phyloP scores from a whole-genome alignment of 2,113 vertebrate species.

The Sitta europaea region DNA sequence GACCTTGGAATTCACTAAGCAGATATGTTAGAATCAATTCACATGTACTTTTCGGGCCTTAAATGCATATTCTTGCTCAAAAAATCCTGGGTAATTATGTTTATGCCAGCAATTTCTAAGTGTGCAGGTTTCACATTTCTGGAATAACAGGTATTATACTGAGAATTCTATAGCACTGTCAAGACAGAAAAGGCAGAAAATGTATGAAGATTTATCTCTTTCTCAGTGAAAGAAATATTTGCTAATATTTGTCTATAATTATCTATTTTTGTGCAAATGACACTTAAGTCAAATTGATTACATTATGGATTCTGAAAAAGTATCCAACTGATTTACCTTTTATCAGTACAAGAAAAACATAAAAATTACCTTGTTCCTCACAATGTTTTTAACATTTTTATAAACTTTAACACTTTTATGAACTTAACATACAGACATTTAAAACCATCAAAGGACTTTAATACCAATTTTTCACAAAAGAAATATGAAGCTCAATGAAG shows the following conservation, averaged over 20 bases:
- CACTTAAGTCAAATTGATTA: background rate
- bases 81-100: background rate
- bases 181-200: background rate
- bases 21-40: background rate
- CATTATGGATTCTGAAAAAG: background rate
- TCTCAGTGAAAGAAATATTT: background rate
- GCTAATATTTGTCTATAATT: background rate
- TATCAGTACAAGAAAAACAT: background rate
- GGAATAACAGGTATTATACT: background rate
- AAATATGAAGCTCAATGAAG: background rate
- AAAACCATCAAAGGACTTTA: background rate
- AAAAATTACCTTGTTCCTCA: background rate
- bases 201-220: background rate
- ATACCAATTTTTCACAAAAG: background rate
- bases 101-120: background rate
- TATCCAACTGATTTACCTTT: background rate
- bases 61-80: background rate
- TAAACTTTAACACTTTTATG: background rate
- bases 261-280: background rate
- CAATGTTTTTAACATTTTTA: background rate
- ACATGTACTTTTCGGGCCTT: background rate
- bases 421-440: background rate
- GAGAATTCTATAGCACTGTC: background rate
- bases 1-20: rapidly evolving
- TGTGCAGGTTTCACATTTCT: background rate